Evolutionary conservation across 2,113 vertebrate species (phyloP), one percentile per base, ranked within the genome.

Genomic region (Guaruba guarouba): DNA sequence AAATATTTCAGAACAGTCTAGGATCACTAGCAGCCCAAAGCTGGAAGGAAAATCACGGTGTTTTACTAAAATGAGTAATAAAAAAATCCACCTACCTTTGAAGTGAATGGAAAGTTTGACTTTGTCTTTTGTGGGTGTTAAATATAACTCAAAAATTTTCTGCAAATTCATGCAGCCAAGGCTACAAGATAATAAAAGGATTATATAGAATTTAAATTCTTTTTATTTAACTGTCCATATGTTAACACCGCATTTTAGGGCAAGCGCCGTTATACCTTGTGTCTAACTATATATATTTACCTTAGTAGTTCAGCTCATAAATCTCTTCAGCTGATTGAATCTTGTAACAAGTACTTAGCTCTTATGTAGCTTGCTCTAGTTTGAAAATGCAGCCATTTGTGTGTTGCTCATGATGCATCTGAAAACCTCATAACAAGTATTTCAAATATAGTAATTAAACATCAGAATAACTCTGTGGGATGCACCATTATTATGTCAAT

Each of bases 71-170:
- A 90, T 88, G 49, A 80, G 63, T 94, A 85, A 95, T 73, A 95
- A 92, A 89, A 59, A 93, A 94, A 84, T 87, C 89, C 70, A 95
- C 93, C 93, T 95, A 91, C 86, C 63, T 92, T 82, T 94, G 82
- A 92, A 91, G 67, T 82, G 67, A 92, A 92, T n/a, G 77, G 83
- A 91, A 94, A 94, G 17, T 80, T 54, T 95, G 78, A 91, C 22
- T 79, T 92, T 80, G 37, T 90, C 82, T 91, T 88, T 75, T 1
- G 67, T 90, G 54, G 81, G 70, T 0, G 20, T 96, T 88, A 91
- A 66, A 92, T 69, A 54, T 25, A 94, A 76, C 49, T 82, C 35
- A 15, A 66, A 84, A 91, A 33, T 7, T 86, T 43, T 78, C 39
- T 8, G 1, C n/a, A 70, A 92, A 91, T 74, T 63, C 44, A 39